A percentile compares a stretch with the other conserved stretches of the same genome.
These are phyloP conservation scores for Malaclemys terrapin DNA, from an alignment of 2,113 vertebrate genomes.

Conservation along the genomic window DNA sequence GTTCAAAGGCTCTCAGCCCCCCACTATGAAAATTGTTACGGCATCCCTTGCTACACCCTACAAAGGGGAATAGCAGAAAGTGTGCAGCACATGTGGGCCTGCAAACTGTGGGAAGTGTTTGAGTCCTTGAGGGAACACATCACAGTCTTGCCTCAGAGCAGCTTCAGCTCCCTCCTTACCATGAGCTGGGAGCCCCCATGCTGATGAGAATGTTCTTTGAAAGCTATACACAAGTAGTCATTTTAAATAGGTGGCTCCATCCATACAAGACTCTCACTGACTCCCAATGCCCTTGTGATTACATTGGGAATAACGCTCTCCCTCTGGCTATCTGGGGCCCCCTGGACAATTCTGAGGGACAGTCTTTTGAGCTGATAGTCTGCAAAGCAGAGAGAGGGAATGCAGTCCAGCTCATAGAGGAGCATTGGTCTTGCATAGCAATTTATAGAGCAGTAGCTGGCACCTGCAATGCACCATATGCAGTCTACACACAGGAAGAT, in stretches of 20 bases:
- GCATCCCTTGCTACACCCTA: background rate
- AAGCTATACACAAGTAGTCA: background rate
- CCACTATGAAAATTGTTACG: too few species aligned
- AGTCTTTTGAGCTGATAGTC: background rate
- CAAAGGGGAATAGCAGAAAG: background rate
- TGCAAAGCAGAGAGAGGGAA: background rate
- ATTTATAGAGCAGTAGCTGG: background rate
- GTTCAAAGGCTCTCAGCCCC: too few species aligned
- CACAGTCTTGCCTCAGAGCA: background rate
- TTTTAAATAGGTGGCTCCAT: background rate
- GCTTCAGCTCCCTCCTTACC: background rate
- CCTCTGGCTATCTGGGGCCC: background rate
- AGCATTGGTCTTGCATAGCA: background rate
- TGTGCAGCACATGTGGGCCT: background rate
- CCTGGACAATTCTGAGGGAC: background rate
- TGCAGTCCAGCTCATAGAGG: background rate
- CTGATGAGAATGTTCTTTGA: background rate
- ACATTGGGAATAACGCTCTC: background rate
- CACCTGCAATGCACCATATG: background rate
- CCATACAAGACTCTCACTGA: background rate
- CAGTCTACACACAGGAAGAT: background rate
- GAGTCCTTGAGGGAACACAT: background rate
- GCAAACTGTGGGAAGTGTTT: rapidly evolving
- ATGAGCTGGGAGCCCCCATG: background rate
- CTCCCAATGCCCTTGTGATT: background rate